Evolutionary conservation across 2,888 invertebrate species (phyloP).

Genomic region (Cremastobaeus sp.): DNA sequence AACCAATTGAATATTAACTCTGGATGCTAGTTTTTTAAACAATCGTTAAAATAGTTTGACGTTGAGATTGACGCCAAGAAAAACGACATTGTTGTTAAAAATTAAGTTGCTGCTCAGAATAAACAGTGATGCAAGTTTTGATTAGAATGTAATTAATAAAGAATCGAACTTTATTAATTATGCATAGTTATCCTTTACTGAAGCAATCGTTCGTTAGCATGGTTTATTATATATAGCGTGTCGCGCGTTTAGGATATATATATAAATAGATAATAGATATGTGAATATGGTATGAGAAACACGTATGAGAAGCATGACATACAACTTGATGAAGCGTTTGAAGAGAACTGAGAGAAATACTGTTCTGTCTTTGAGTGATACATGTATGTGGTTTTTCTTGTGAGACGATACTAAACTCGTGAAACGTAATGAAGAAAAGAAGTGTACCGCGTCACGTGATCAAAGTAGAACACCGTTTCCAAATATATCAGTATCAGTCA

Average conservation of each 20-base stretch:
- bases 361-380: slow-evolving; percentile 28
- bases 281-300: slow-evolving; percentile 44
- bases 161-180: too few relatives aligned
- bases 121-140: too few relatives aligned
- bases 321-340: slow-evolving; percentile 53
- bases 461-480: slow-evolving; percentile 17
- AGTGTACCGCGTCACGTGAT: not conserved
- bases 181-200: slow-evolving; percentile 42
- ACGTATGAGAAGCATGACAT: slow-evolving; percentile 50
- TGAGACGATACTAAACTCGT: slow-evolving; percentile 25
- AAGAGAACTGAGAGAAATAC: slow-evolving; percentile 32
- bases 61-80: too few relatives aligned
- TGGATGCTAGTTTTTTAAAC: too few relatives aligned
- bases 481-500: slow-evolving; percentile 18
- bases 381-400: slow-evolving; percentile 53
- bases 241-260: slow-evolving; percentile 33
- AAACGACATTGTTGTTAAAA: too few relatives aligned
- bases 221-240: slow-evolving; percentile 42
- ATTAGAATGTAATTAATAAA: too few relatives aligned
- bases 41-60: too few relatives aligned
- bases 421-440: not conserved
- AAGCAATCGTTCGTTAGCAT: slow-evolving; percentile 65
- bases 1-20: slow-evolving; percentile 26
- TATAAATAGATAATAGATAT: slow-evolving; percentile 38
- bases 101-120: slow-evolving; percentile 46